phyloP scores from a whole-genome alignment of 2,888 invertebrate species.

The Tinea trinotella region DNA sequence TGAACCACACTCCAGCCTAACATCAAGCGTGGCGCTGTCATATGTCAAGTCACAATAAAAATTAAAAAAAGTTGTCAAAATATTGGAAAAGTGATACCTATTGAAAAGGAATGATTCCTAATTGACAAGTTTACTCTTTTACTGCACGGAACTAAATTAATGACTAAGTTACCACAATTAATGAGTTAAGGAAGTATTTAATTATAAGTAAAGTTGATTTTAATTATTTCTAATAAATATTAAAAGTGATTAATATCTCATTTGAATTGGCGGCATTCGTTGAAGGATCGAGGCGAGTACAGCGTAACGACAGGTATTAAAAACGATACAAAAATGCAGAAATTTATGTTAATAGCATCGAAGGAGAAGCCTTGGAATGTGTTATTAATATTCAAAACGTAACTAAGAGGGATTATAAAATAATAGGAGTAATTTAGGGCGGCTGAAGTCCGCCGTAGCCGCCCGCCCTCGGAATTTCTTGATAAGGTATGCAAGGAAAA shows the following conservation, averaged over 20 bases:
- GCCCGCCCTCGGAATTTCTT: conserved; percentile 45
- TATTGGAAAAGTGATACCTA: too few species aligned
- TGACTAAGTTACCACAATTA: too few species aligned
- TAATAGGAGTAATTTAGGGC: conserved; percentile 70
- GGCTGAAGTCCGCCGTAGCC: conserved; percentile 45
- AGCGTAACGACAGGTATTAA: conserved; percentile 8
- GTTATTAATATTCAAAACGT: conserved; percentile 71
- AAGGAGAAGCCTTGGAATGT: conserved; percentile 59
- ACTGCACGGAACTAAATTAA: too few species aligned
- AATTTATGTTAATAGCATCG: conserved; percentile 50
- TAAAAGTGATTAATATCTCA: neutral
- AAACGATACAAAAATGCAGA: conserved; percentile 28
- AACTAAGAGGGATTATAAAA: conserved; percentile 71
- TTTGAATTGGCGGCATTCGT: neutral
- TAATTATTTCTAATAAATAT: neutral
- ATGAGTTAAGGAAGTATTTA: neutral
- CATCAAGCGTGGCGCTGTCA: too few species aligned
- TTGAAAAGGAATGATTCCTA: too few species aligned
- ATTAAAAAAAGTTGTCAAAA: too few species aligned
- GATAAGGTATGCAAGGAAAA: conserved; percentile 68
- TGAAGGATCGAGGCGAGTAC: neutral
- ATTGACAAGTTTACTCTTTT: too few species aligned
- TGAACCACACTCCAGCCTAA: too few species aligned
- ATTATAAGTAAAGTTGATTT: too few species aligned
- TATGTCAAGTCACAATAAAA: too few species aligned